Base-by-base conservation (phyloP, 1,140 invertebrate genomes). In the Lepidurus arcticus region DNA sequence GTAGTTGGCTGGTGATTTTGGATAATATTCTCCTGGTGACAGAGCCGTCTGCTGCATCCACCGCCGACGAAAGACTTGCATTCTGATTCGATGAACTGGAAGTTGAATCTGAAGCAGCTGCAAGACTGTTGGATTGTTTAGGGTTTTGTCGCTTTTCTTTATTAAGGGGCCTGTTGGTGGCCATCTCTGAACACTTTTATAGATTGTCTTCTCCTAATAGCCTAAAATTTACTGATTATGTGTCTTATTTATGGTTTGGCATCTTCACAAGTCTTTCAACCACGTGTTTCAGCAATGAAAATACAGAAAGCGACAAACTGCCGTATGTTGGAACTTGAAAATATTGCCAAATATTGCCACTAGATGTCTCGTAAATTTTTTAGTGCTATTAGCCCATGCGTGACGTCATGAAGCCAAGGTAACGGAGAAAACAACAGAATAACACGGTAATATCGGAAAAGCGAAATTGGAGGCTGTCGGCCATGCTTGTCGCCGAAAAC, bases 371-470 rank as follows among this genome's bases (percentile, higher is more conserved):
- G 53, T 1, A 16, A 1, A 65, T 7, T 21, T n/a, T 47, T 65
- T 13, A 13, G 6, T n/a, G 9, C 53, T 21, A 7, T 21, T 65
- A 65, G 34, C 53, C 53, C 53, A 65, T 65, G 16, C 53, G 53
- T 65, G 53, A 65, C 53, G 53, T 65, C 53, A 65, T 21, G 53
- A 9, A 65, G 53, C 13, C 53, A 65, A 65, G 53, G 53, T 65
- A 65, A 65, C 53, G 53, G 53, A 21, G 13, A 65, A 65, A 65
- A 65, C 53, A 65, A 65, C 53, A 65, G 53, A 65, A 65, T 21
- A 65, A 65, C 53, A 65, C 53, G 53, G 16, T 65, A 65, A 65
- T n/a, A n/a, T n/a, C 53, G 13, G 53, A 65, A 65, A 65, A 65
- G 53, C 21, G 53, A 21, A 65, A 13, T 65, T 21, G 53, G 53